Base-by-base conservation (phyloP, 2,888 invertebrate species). In the Aporophyla nigra region DNA sequence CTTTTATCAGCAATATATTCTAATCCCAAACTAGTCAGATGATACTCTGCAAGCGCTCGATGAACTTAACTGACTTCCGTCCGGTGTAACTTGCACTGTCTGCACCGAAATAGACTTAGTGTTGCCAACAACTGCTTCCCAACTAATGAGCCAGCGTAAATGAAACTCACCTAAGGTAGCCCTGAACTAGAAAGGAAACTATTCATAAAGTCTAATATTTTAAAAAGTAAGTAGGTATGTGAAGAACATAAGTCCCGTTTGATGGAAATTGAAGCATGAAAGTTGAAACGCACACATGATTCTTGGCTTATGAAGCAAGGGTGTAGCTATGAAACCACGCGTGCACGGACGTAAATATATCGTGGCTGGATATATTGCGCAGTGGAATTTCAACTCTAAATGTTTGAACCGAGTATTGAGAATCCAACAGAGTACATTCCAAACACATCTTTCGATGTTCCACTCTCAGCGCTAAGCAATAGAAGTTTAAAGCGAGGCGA, bases 141-240 rank as follows among this genome's bases (percentile, higher is more conserved):
- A 82, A 80, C 76, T 75, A 76, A 76, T 67, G 53, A 63, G 62
- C 14, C n/a, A 58, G 46, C 58, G 61, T 43, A 67, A 76, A 76
- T 49, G 27, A 66, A 51, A 14, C 46, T 67, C 70, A 80, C 58
- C 69, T 51, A 51, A 1, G 19, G 24, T 12, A 61, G 53, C 43
- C 40, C 53, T 51, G 76, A 56, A 63, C 27, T 77, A n/a, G 19
- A 43, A 43, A 65, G 16, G n/a, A 53, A 51, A 49, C 27, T 19
- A 49, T 24, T 51, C 33, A n/a, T 12, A 59, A 27, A 33, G 53
- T 71, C 40, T 53, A 16, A n/a, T 40, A 61, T 40, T 33, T 40
- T 58, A 33, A 49, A 46, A 46, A 79, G 40, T 21, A 9, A 33
- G n/a, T n/a, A n/a, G n/a, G n/a, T 27, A 27, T 54, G 12, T 54